These are phyloP conservation scores for Phylloscopus whistleri DNA, from an alignment of 2,113 vertebrate genomes.

Conservation along the genomic window DNA sequence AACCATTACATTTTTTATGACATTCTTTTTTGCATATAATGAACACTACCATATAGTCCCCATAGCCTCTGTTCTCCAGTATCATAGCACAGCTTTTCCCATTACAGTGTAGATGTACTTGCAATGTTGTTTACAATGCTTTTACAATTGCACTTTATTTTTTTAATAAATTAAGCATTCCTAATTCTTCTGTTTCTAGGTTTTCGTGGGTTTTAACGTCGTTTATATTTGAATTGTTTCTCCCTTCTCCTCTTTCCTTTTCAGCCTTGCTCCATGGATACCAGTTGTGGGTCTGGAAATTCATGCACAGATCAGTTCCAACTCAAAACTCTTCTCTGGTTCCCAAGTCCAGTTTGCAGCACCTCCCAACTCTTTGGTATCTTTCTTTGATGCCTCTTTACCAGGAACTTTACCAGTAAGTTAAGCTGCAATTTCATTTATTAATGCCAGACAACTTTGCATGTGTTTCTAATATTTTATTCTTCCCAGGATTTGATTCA, in stretches of 20 bases:
- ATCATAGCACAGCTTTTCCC: neutral
- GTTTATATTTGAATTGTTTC: neutral
- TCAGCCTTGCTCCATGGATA: slow-evolving; percentile 78
- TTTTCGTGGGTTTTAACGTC: neutral
- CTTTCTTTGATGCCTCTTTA: slow-evolving; percentile 94
- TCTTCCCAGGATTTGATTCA: neutral
- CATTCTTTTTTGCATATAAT: neutral
- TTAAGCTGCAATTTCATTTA: slow-evolving; percentile 4
- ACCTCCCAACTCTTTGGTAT: slow-evolving; percentile 93
- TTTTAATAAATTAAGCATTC: neutral
- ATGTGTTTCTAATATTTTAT: neutral
- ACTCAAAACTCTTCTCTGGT: slow-evolving; percentile 92
- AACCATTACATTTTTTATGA: neutral
- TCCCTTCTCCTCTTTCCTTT: neutral
- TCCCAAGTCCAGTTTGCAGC: slow-evolving; percentile 86
- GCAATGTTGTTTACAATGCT: neutral
- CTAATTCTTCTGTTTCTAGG: neutral
- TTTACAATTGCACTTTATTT: neutral
- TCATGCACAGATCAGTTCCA: slow-evolving; percentile 93
- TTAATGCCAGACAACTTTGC: neutral
- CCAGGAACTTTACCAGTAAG: slow-evolving; percentile 97
- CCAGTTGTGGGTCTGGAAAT: slow-evolving; percentile 94
- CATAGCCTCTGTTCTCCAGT: neutral
- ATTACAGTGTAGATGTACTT: neutral
- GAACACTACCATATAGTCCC: neutral